These are phyloP conservation scores for Muricea muricata DNA, from an alignment of 92 coral and sea anemone genomes.

Conservation along the genomic window DNA sequence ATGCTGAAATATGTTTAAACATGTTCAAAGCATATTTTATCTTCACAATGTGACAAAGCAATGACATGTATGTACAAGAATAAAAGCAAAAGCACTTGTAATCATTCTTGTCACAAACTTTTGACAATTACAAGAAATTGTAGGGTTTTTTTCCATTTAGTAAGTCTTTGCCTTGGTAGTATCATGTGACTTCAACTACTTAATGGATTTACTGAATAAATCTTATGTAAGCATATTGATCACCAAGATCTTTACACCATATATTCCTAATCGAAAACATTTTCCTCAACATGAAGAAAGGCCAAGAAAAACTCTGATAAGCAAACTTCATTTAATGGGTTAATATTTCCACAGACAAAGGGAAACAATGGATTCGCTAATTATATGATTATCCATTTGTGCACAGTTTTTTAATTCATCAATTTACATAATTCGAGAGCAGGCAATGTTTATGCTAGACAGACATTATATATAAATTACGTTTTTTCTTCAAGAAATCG, in stretches of 20 bases:
- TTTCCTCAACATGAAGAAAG: too few species aligned
- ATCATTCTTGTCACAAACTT: too few species aligned
- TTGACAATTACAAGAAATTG: too few species aligned
- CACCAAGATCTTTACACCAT: too few species aligned
- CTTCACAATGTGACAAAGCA: too few species aligned
- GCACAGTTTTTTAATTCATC: background rate
- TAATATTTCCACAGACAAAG: background rate
- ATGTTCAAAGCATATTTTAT: too few species aligned
- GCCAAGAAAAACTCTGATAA: background rate
- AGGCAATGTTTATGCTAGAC: background rate
- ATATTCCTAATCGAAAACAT: background rate
- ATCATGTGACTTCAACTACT: background rate
- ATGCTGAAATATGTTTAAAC: too few species aligned
- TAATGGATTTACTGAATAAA: background rate
- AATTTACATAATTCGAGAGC: background rate
- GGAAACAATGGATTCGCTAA: conserved; percentile 3
- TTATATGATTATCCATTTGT: background rate
- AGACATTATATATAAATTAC: background rate
- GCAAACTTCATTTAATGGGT: background rate
- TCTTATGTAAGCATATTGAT: background rate
- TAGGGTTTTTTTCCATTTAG: too few species aligned
- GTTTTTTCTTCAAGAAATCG: background rate
- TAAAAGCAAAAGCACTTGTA: too few species aligned
- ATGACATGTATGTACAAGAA: too few species aligned
- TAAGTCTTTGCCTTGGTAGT: background rate